Percentiles rank a stretch among this genome's conserved stretches.
These are phyloP conservation scores for Pasiphila rectangulata DNA, from an alignment of 2,888 invertebrate species.

Conservation along the genomic window DNA sequence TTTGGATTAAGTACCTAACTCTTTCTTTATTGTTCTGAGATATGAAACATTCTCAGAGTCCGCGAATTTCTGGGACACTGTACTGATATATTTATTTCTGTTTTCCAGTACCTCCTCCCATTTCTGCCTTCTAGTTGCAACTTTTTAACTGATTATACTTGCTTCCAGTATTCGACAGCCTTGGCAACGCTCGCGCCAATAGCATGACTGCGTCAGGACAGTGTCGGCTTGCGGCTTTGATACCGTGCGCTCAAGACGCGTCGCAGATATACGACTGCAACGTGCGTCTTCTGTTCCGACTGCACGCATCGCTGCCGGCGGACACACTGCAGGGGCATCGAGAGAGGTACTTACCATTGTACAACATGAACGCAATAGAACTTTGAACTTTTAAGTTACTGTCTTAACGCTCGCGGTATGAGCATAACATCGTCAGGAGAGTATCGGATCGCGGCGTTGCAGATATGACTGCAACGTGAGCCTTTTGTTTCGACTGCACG, in stretches of 20 bases:
- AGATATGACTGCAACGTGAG: slow-evolving; percentile 98
- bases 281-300: slow-evolving; percentile 96
- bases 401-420: slow-evolving; percentile 94
- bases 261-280: slow-evolving; percentile 97
- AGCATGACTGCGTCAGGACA: slow-evolving; percentile 99
- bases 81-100: too few species aligned
- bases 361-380: too few species aligned
- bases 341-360: slow-evolving; percentile 82
- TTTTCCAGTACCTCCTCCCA: too few species aligned
- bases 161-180: slow-evolving; percentile 91
- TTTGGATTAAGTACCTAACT: too few species aligned
- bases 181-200: slow-evolving; percentile 95
- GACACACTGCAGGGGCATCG: slow-evolving; percentile 95
- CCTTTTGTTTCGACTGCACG: slow-evolving; percentile 96
- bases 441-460: slow-evolving; percentile 96
- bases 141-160: background rate
- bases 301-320: slow-evolving; percentile 94
- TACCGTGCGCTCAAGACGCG: slow-evolving; percentile 96
- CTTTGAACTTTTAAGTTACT: too few species aligned
- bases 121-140: too few species aligned
- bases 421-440: slow-evolving; percentile 99
- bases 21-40: too few species aligned
- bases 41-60: too few species aligned
- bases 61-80: too few species aligned
- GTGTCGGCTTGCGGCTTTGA: slow-evolving; percentile 96